Base-by-base conservation (phyloP, 2,113 vertebrate genomes). In the Campylomormyrus tamandua region DNA sequence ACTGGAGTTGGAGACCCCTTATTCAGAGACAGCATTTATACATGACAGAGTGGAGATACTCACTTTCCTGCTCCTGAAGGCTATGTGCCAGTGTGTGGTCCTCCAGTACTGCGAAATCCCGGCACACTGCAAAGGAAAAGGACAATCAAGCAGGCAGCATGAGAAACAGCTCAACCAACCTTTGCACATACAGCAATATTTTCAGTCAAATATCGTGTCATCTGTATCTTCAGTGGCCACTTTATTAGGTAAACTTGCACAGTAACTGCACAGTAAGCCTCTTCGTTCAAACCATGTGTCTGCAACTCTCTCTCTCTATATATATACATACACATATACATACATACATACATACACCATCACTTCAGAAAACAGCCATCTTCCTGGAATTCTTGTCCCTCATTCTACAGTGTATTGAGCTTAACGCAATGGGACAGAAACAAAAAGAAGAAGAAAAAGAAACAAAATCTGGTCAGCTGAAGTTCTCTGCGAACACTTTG, bases 1-100 rank as follows among this genome's bases (percentile, higher is more conserved):
- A 42, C 39, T 3, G 39, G 39, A 39, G 39, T 39, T 39, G 39
- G 39, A 42, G 39, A 42, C 3, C 39, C 39, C 39, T 42, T 42
- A 80, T 39, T 80, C 35, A 62, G 56, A 80, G 35, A 42, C 74
- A 80, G 62, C 27, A 70, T 70, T 19, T 21, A 24, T 21, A 56
- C 13, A 84, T 1, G 56, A 62, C 21, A 88, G 87, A 11, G 35
- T 24, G 90, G 13, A 88, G 50, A n/a, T 92, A 97, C 96, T 96
- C 94, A 97, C 97, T 97, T 89, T 97, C 97, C 89, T 97, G 97
- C 56, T 97, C 97, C 92, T 97, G 97, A 58, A 97, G 94, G 62
- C 92, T 97, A 90, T 97, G 95, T 19, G 97, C 97, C 93, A 97
- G 92, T 10, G 96, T 96, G 91, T 97, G 97, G 93, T 97, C 97